Percentiles rank a stretch among this genome's conserved stretches.
Evolutionary conservation across 1,140 invertebrate species (phyloP).

Genomic region (Pentalonia nigronervosa): DNA sequence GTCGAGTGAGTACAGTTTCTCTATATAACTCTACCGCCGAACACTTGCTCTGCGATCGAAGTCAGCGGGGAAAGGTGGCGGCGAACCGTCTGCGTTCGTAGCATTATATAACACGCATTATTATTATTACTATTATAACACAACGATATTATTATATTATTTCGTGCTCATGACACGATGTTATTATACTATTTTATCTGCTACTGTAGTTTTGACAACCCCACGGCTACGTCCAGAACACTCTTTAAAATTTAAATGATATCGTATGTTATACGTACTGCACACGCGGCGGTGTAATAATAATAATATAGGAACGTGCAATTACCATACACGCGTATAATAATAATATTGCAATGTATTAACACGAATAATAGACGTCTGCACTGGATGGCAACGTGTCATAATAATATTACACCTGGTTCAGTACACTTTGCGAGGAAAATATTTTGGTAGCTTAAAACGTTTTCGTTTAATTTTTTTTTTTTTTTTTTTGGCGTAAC

Average conservation of each 20-base stretch:
- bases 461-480: not conserved
- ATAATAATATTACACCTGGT: not conserved
- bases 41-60: not conserved
- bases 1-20: not conserved
- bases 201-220: not conserved
- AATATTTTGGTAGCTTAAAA: not conserved
- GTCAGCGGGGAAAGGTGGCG: not conserved
- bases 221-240: not conserved
- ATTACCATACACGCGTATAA: not conserved
- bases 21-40: not conserved
- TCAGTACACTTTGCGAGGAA: not conserved
- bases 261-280: too few relatives aligned
- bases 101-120: not conserved
- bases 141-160: not conserved
- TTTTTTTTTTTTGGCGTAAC: not conserved
- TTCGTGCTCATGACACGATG: not conserved
- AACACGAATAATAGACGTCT: not conserved
- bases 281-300: not conserved
- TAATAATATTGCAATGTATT: too few relatives aligned
- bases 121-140: not conserved
- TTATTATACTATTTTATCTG: not conserved
- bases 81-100: not conserved
- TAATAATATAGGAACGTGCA: not conserved
- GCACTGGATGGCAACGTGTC: not conserved
- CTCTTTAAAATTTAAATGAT: conserved; percentile 8